These are phyloP conservation scores for Drosophila parvula DNA, from an alignment of 1,140 invertebrate genomes.

Conservation along the genomic window DNA sequence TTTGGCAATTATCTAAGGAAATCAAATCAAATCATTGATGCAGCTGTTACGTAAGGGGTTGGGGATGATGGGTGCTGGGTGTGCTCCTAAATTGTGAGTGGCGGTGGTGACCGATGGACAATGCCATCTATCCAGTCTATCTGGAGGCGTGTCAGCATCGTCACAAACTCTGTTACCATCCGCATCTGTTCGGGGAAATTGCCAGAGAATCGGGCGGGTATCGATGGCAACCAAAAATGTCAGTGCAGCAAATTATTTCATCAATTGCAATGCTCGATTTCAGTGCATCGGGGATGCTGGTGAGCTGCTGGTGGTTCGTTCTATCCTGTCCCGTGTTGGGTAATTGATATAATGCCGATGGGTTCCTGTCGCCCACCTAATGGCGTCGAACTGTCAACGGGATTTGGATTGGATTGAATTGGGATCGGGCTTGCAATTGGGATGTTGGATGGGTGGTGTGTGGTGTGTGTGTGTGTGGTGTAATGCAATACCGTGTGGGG, in stretches of 20 bases:
- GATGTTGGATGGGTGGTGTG: conserved; percentile 11
- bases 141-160: conserved; percentile 50
- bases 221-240: conserved; percentile 67
- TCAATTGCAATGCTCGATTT: conserved; percentile 79
- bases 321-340: conserved; percentile 50
- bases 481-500: conserved; percentile 58
- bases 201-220: conserved; percentile 10
- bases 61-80: conserved; percentile 2
- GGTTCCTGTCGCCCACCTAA: conserved; percentile 64
- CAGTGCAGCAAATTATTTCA: conserved; percentile 76
- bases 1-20: conserved; percentile 61
- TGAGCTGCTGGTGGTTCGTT: not conserved
- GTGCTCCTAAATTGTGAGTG: not conserved
- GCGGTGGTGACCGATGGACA: conserved; percentile 24
- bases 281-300: conserved; percentile 30
- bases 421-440: conserved; percentile 14
- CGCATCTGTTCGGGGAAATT: conserved; percentile 47
- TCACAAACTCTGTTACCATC: conserved; percentile 34
- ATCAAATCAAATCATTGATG: conserved; percentile 72
- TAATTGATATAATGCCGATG: conserved; percentile 79
- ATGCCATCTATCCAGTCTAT: conserved; percentile 27
- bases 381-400: conserved; percentile 72
- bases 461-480: not conserved
- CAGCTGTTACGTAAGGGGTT: conserved; percentile 46
- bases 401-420: conserved; percentile 38